Evolutionary conservation across 2,113 vertebrate species (phyloP).

Genomic region (Paraplagusia blochii): DNA sequence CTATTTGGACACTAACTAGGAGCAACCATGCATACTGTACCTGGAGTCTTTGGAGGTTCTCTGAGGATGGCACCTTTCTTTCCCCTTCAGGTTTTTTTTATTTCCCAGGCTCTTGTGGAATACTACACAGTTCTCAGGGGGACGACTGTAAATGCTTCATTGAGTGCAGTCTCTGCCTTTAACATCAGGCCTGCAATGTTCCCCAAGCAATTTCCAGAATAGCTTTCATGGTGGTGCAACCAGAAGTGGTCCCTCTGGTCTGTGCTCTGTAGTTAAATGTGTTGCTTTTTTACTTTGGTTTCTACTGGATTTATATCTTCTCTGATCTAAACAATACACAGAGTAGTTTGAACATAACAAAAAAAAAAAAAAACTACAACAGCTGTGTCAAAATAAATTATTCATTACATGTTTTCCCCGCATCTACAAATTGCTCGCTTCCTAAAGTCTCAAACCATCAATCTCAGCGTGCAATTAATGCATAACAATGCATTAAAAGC

Average conservation of each 20-base stretch:
- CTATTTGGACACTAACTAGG: constrained; percentile 11
- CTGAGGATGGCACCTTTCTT: constrained; percentile 17
- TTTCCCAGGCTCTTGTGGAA: constrained; percentile 25
- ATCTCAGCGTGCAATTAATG: background rate
- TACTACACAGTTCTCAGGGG: constrained; percentile 21
- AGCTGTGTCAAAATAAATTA: too few relatives aligned
- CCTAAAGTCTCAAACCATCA: background rate
- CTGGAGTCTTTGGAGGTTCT: constrained; percentile 34
- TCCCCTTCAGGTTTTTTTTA: constrained; percentile 33
- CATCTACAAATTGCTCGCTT: too few relatives aligned
- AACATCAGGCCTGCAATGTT: constrained; percentile 42
- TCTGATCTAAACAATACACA: background rate
- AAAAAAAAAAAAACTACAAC: too few relatives aligned
- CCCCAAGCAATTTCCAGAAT: constrained; percentile 42
- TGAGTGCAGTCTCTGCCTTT: constrained; percentile 40
- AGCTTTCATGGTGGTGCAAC: constrained; percentile 34
- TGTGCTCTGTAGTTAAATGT: constrained; percentile 29
- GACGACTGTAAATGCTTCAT: constrained; percentile 39
- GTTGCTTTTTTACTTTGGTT: constrained; percentile 18
- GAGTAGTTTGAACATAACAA: too few relatives aligned
- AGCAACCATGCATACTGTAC: constrained; percentile 16
- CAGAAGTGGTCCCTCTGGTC: constrained; percentile 33
- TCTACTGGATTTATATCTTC: constrained; percentile 6
- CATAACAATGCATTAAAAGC: constrained; percentile 25
- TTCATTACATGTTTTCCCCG: too few relatives aligned